These are phyloP conservation scores for Lasioglossum albipes DNA, from an alignment of 1,140 invertebrate species.

Conservation along the genomic window DNA sequence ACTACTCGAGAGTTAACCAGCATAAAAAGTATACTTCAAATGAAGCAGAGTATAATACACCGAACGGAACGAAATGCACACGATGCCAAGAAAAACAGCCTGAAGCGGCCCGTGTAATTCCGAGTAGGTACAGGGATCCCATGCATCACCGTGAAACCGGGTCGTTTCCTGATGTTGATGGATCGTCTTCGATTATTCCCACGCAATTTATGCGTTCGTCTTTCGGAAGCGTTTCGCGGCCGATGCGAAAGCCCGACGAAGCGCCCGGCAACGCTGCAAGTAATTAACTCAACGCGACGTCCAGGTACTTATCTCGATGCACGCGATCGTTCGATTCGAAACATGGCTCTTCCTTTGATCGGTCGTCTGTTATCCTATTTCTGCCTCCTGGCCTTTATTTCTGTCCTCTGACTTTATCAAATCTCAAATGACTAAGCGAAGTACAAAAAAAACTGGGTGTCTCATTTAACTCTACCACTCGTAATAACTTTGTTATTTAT, in stretches of 20 bases:
- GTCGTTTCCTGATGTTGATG: slow-evolving; percentile 64
- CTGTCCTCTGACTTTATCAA: too few relatives aligned
- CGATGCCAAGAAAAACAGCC: too few relatives aligned
- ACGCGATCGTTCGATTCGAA: slow-evolving; percentile 15
- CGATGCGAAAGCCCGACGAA: background rate
- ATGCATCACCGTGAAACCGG: background rate
- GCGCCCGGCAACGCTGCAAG: slow-evolving; percentile 36
- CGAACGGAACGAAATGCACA: too few relatives aligned
- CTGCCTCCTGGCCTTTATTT: background rate
- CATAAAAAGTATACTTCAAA: too few relatives aligned
- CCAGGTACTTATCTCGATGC: slow-evolving; percentile 49
- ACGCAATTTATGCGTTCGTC: slow-evolving; percentile 62
- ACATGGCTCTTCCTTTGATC: background rate
- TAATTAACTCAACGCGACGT: slow-evolving; percentile 48
- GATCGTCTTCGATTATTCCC: slow-evolving; percentile 66
- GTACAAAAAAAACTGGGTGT: too few relatives aligned
- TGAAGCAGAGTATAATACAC: too few relatives aligned
- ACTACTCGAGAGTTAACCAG: too few relatives aligned
- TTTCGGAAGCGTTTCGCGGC: slow-evolving; percentile 23
- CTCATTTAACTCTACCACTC: too few relatives aligned
- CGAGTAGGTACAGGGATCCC: background rate
- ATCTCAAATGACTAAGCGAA: too few relatives aligned
- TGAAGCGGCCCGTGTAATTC: background rate
- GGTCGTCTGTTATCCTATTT: background rate
- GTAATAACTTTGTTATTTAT: too few relatives aligned